phyloP scores from a whole-genome alignment of 2,797 vertebrate species.

The Melanotaenia boesemani region DNA sequence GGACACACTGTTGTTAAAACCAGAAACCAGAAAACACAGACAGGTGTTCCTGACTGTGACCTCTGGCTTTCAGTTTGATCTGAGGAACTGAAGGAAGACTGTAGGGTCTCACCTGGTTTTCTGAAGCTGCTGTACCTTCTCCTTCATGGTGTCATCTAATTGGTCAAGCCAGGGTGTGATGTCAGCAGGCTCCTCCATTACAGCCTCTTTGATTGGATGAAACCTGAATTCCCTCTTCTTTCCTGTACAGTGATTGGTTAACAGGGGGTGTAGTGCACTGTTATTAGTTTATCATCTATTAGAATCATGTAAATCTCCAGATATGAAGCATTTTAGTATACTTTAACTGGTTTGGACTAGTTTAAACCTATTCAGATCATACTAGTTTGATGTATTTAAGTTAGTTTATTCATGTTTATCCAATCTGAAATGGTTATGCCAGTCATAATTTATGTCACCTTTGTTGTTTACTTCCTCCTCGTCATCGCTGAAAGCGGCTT shows the following conservation, averaged over 20 bases:
- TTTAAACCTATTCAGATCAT: neutral
- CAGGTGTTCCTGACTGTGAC: neutral
- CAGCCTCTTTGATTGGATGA: constrained; percentile 94
- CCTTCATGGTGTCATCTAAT: constrained; percentile 92
- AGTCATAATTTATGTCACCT: constrained; percentile 73
- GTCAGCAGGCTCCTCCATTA: constrained; percentile 93
- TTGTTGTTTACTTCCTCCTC: constrained; percentile 94
- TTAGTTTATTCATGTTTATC: neutral
- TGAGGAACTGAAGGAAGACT: constrained; percentile 8
- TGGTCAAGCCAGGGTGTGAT: constrained; percentile 95
- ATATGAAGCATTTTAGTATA: neutral
- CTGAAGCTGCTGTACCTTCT: constrained; percentile 94
- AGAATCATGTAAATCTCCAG: neutral
- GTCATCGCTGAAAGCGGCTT: constrained; percentile 94
- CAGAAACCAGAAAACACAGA: neutral
- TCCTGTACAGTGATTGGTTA: constrained; percentile 73
- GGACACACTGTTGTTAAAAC: neutral
- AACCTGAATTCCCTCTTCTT: constrained; percentile 97
- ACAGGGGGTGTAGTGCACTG: neutral
- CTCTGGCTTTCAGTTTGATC: neutral
- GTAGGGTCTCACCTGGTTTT: constrained; percentile 87
- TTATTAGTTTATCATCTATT: neutral
- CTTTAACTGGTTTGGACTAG: neutral
- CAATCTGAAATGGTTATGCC: no score
- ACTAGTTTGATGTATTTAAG: neutral